Evolutionary conservation across 2,888 invertebrate species (phyloP).

Genomic region (Perizoma affinitatum): DNA sequence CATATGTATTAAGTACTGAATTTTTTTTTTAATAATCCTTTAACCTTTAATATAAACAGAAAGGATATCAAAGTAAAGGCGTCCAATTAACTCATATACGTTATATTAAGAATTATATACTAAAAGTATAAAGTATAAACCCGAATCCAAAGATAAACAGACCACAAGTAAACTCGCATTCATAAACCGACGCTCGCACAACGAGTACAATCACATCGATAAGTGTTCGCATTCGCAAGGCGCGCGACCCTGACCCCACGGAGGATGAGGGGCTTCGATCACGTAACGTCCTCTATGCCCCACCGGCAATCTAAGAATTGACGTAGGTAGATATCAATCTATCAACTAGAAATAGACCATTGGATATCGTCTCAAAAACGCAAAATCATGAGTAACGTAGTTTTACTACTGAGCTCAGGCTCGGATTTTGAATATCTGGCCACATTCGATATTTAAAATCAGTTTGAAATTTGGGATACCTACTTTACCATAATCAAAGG

Average conservation of each 20-base stretch:
- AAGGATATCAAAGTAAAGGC: background rate
- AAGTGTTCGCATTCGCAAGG: conserved; percentile 26
- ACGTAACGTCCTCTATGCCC: conserved; percentile 30
- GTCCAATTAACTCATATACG: too few relatives aligned
- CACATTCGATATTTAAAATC: too few relatives aligned
- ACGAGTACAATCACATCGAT: conserved; percentile 27
- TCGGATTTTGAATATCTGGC: too few relatives aligned
- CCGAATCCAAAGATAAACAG: conserved; percentile 2
- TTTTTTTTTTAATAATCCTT: too few relatives aligned
- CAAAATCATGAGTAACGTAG: too few relatives aligned
- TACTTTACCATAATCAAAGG: too few relatives aligned
- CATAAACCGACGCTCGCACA: conserved; percentile 4
- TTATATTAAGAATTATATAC: background rate
- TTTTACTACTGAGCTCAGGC: too few relatives aligned
- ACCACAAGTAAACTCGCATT: conserved; percentile 14
- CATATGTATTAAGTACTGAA: too few relatives aligned
- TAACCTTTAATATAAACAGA: too few relatives aligned
- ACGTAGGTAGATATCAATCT: background rate
- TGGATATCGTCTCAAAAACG: too few relatives aligned
- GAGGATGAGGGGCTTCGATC: conserved; percentile 38
- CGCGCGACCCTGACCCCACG: conserved; percentile 36
- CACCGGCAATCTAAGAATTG: conserved; percentile 25
- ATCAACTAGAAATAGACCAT: too few relatives aligned
- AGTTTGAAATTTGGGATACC: too few relatives aligned
- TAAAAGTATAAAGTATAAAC: conserved; percentile 8